phyloP scores from a whole-genome alignment of 2,888 invertebrate species.

The Polymixis lichenea region DNA sequence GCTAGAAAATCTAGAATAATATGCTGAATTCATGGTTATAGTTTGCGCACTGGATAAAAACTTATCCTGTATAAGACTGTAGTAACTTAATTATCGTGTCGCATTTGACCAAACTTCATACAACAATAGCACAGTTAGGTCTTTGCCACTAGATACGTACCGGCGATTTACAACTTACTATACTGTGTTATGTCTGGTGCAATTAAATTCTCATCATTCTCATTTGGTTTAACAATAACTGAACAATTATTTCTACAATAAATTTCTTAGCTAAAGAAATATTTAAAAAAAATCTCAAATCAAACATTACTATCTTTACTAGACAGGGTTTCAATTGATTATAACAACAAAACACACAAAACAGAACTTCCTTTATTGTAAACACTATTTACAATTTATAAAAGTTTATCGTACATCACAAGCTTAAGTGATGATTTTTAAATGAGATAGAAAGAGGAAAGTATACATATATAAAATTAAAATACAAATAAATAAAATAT shows the following conservation, averaged over 20 bases:
- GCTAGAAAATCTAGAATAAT: too few relatives aligned
- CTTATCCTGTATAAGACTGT: background rate
- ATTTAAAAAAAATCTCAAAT: background rate
- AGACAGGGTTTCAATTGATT: background rate
- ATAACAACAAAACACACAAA: conserved; percentile 28
- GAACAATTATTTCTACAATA: too few relatives aligned
- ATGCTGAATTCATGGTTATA: too few relatives aligned
- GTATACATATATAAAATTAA: background rate
- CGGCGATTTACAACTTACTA: background rate
- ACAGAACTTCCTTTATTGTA: conserved; percentile 9
- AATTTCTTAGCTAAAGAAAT: background rate
- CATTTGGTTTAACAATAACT: too few relatives aligned
- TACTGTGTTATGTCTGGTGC: too few relatives aligned
- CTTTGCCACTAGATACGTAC: background rate
- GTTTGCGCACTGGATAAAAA: too few relatives aligned
- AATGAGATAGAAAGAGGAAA: background rate
- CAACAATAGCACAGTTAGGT: background rate
- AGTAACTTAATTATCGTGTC: background rate
- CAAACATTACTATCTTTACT: background rate
- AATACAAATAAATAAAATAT: background rate
- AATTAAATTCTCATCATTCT: too few relatives aligned
- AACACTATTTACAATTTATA: background rate
- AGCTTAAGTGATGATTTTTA: too few relatives aligned
- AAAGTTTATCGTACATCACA: too few relatives aligned
- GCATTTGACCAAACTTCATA: background rate